A percentile compares a stretch with the other conserved stretches of the same genome.
Conservation (phyloP, 2,113 vertebrate species). For the Chaetura pelagica region DNA sequence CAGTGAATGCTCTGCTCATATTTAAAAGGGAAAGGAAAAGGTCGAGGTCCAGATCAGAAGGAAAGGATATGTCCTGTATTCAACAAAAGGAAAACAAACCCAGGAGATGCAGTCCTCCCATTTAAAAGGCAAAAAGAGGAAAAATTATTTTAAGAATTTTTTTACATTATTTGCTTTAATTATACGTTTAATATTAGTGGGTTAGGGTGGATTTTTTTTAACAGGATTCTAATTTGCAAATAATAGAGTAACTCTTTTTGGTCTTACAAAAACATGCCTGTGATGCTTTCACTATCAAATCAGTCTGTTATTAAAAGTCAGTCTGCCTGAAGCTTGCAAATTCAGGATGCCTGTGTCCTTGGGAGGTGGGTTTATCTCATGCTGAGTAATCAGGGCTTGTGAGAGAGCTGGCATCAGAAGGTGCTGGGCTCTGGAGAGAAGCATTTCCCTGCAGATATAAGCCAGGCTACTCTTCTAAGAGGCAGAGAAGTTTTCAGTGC, state of each 20-base stretch:
- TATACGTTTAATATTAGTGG: not conserved
- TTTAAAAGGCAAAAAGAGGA: not conserved
- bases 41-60: not conserved
- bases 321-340: slow-evolving; percentile 34
- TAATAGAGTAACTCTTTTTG: not conserved
- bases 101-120: not conserved
- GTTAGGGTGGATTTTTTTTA: not conserved
- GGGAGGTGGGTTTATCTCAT: slow-evolving; percentile 46
- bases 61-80: not conserved
- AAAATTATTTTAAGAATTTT: not conserved
- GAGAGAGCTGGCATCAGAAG: slow-evolving; percentile 31
- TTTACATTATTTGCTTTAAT: not conserved
- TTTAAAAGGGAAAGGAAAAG: slow-evolving; percentile 8
- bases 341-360: slow-evolving; percentile 52
- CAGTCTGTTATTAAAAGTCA: slow-evolving; percentile 40
- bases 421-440: slow-evolving; percentile 41
- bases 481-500: slow-evolving; percentile 17
- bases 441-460: slow-evolving; percentile 9
- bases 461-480: slow-evolving; percentile 22
- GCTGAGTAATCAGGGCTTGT: slow-evolving; percentile 32
- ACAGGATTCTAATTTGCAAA: not conserved
- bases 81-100: not conserved
- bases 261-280: not conserved
- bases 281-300: slow-evolving; percentile 21
- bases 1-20: slow-evolving; percentile 6